These are phyloP conservation scores for Bombylius discolor DNA, from an alignment of 2,888 invertebrate species.

Conservation along the genomic window DNA sequence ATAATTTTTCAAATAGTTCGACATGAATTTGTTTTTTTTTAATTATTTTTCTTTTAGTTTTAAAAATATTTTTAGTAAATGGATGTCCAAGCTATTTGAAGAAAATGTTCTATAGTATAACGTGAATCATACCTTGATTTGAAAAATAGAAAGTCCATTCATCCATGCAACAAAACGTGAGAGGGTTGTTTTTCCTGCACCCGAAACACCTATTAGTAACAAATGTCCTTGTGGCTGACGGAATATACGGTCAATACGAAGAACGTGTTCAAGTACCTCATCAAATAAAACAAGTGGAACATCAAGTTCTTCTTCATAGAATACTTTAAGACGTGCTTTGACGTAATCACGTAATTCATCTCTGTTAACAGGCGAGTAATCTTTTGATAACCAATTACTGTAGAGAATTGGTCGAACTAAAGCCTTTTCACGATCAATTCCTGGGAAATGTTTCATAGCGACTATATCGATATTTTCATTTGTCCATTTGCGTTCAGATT, in stretches of 20 bases:
- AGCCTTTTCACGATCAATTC: slow-evolving; percentile 70
- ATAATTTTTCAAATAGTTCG: not conserved
- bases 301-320: slow-evolving; percentile 98
- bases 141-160: slow-evolving; percentile 98
- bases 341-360: slow-evolving; percentile 94
- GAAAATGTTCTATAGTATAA: too few relatives aligned
- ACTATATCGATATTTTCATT: slow-evolving; percentile 93
- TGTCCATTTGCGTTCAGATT: slow-evolving; percentile 91
- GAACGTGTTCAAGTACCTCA: slow-evolving; percentile 97
- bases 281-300: slow-evolving; percentile 97
- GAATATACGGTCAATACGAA: slow-evolving; percentile 98
- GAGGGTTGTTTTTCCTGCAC: slow-evolving; percentile 97
- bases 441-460: slow-evolving; percentile 88
- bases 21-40: too few relatives aligned
- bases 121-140: slow-evolving; percentile 65
- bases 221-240: slow-evolving; percentile 97
- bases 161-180: slow-evolving; percentile 99
- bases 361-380: slow-evolving; percentile 91
- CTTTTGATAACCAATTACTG: slow-evolving; percentile 98
- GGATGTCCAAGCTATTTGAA: too few relatives aligned
- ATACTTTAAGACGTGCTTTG: slow-evolving; percentile 91
- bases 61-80: too few relatives aligned
- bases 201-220: slow-evolving; percentile 94
- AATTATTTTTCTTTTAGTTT: too few relatives aligned
- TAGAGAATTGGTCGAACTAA: slow-evolving; percentile 91